Conservation (phyloP, 2,113 vertebrate genomes). For the Paratilapia polleni region DNA sequence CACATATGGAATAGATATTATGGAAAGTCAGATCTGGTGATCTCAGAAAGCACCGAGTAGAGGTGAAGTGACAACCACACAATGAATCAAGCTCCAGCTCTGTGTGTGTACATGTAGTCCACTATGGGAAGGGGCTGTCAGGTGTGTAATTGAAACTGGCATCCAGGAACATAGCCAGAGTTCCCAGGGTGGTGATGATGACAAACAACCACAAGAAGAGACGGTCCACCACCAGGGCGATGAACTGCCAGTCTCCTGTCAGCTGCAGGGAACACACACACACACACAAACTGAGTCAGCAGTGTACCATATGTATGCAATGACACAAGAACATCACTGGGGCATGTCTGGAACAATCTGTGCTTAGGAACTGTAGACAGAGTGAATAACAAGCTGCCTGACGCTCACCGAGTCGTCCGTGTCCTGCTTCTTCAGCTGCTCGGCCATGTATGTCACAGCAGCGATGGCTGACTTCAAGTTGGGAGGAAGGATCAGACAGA, state of each 20-base stretch:
- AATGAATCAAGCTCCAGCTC: background rate
- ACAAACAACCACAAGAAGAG: constrained; percentile 92
- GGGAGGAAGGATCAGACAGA: constrained; percentile 82
- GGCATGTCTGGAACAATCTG: constrained; percentile 29
- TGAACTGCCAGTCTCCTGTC: constrained; percentile 91
- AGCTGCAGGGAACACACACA: constrained; percentile 75
- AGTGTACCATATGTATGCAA: constrained; percentile 1
- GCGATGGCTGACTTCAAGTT: constrained; percentile 84
- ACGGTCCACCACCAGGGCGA: constrained; percentile 90
- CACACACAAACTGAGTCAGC: constrained; percentile 42
- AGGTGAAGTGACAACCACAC: background rate
- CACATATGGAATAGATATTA: constrained; percentile 24
- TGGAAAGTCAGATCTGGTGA: constrained; percentile 27
- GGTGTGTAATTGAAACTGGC: constrained; percentile 89
- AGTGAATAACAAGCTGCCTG: constrained; percentile 13
- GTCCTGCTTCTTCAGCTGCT: constrained; percentile 83
- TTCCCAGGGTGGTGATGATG: constrained; percentile 88
- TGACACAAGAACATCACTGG: constrained; percentile 31
- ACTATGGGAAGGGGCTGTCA: constrained; percentile 85
- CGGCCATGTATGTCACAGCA: constrained; percentile 82
- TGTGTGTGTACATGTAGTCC: constrained; percentile 14
- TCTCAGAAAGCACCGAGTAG: constrained; percentile 7
- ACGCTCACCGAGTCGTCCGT: constrained; percentile 78
- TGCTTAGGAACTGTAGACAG: background rate
- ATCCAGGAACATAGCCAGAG: constrained; percentile 89